phyloP scores from a whole-genome alignment of 1,140 invertebrate genomes.

The Trypoxylus dichotomus region DNA sequence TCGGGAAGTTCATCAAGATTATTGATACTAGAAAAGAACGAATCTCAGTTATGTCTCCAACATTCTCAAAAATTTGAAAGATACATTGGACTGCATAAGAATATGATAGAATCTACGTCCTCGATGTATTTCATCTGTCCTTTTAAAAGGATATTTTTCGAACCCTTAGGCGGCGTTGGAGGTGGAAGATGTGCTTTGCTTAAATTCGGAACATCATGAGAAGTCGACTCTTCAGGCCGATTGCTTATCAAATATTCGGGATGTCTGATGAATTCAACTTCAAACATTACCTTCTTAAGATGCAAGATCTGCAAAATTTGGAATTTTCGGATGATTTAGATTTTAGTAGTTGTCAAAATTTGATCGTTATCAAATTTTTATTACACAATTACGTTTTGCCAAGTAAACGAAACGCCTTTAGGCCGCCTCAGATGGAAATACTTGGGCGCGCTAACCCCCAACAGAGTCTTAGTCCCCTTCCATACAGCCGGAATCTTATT shows the following conservation, averaged over 20 bases:
- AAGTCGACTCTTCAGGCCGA: background rate
- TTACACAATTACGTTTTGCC: conserved; percentile 71
- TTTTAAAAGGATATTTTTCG: conserved; percentile 68
- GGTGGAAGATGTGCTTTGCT: background rate
- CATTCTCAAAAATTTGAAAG: background rate
- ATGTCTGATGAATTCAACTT: conserved; percentile 47
- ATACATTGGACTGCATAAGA: conserved; percentile 82
- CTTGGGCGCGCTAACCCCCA: conserved; percentile 65
- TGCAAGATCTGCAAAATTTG: conserved; percentile 30
- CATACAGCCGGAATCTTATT: conserved; percentile 73
- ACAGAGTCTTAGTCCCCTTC: conserved; percentile 63
- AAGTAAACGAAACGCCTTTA: conserved; percentile 72
- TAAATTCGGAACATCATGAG: background rate
- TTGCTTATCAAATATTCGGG: background rate
- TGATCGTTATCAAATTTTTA: too few species aligned
- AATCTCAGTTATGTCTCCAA: background rate
- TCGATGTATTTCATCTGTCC: conserved; percentile 83
- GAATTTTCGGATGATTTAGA: background rate
- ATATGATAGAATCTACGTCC: conserved; percentile 77
- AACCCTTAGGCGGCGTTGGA: conserved; percentile 19
- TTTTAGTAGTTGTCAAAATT: too few species aligned
- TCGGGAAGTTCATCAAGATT: conserved; percentile 78
- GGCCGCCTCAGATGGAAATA: conserved; percentile 73
- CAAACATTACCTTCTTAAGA: conserved; percentile 48
- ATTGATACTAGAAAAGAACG: conserved; percentile 68